Percentiles rank a stretch among this genome's conserved stretches.
phyloP scores from a whole-genome alignment of 2,888 invertebrate species.

The Sarcophaga carnaria region DNA sequence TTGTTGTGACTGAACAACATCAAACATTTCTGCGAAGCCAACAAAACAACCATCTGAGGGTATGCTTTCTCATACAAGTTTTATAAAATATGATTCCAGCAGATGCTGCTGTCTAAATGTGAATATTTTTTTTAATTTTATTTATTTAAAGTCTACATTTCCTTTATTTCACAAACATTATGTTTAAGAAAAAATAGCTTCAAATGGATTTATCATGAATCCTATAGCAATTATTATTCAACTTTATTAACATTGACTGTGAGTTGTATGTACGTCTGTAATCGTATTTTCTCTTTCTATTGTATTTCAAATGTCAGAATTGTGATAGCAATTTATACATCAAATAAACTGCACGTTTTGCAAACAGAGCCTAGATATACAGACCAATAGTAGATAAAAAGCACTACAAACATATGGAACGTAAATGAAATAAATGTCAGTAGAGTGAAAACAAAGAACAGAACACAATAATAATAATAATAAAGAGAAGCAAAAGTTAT shows the following conservation, averaged over 20 bases:
- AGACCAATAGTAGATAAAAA: slow-evolving; percentile 3
- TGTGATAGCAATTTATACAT: slow-evolving; percentile 33
- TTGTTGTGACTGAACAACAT: too few relatives aligned
- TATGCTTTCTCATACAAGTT: too few relatives aligned
- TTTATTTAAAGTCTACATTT: neutral
- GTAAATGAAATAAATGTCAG: slow-evolving; percentile 46
- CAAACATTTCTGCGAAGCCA: too few relatives aligned
- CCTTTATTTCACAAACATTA: neutral
- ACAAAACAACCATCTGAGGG: too few relatives aligned
- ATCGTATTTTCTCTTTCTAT: neutral
- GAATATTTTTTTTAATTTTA: too few relatives aligned
- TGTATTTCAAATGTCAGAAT: slow-evolving; percentile 49
- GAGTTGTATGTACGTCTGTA: neutral
- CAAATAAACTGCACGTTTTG: slow-evolving; percentile 38
- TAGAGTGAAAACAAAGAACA: slow-evolving; percentile 16
- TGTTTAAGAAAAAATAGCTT: neutral
- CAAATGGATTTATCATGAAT: neutral
- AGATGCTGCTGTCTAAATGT: too few relatives aligned
- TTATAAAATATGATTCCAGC: too few relatives aligned
- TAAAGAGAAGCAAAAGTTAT: slow-evolving; percentile 41
- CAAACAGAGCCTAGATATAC: slow-evolving; percentile 18
- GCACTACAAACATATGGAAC: neutral
- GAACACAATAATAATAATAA: neutral
- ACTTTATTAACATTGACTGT: neutral
- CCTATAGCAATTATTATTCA: neutral